Conservation (phyloP, 2,797 vertebrate genomes). For the Acanthurus tractus region DNA sequence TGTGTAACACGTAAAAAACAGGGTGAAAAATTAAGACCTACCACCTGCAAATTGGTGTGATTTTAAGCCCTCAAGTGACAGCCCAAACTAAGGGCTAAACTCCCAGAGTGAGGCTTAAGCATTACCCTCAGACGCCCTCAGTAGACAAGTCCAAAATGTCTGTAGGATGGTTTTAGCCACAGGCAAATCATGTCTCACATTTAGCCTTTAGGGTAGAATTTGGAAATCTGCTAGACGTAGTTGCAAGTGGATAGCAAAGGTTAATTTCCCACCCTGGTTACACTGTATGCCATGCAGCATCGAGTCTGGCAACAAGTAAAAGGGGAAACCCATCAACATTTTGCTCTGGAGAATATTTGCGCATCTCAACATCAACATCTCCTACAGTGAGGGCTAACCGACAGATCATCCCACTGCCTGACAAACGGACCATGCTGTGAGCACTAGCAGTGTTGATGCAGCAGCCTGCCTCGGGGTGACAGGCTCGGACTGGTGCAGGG, state of each 20-base stretch:
- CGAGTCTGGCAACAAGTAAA: constrained; percentile 28
- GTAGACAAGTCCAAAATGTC: background rate
- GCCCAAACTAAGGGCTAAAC: background rate
- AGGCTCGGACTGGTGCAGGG: constrained; percentile 44
- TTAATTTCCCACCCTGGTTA: constrained; percentile 62
- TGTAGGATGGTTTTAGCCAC: background rate
- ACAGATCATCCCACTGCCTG: constrained; percentile 32
- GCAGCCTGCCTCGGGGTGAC: constrained; percentile 51
- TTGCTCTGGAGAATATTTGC: constrained; percentile 32
- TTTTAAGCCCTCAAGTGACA: background rate
- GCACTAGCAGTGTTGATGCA: constrained; percentile 62
- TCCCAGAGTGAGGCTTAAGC: constrained; percentile 1
- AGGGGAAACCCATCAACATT: constrained; percentile 17
- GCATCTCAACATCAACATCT: constrained; percentile 32
- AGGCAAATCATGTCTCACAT: background rate
- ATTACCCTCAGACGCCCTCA: constrained; percentile 13
- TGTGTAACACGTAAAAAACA: constrained; percentile 29
- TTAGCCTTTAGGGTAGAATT: background rate
- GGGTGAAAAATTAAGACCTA: constrained; percentile 52
- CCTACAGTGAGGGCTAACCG: constrained; percentile 33
- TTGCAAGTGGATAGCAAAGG: constrained; percentile 30
- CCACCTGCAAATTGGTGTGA: constrained; percentile 19
- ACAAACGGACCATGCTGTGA: constrained; percentile 77
- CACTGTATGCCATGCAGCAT: constrained; percentile 43
- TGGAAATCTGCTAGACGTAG: background rate